phyloP scores from a whole-genome alignment of 2,888 invertebrate species.

The Cataglyphis livida region DNA sequence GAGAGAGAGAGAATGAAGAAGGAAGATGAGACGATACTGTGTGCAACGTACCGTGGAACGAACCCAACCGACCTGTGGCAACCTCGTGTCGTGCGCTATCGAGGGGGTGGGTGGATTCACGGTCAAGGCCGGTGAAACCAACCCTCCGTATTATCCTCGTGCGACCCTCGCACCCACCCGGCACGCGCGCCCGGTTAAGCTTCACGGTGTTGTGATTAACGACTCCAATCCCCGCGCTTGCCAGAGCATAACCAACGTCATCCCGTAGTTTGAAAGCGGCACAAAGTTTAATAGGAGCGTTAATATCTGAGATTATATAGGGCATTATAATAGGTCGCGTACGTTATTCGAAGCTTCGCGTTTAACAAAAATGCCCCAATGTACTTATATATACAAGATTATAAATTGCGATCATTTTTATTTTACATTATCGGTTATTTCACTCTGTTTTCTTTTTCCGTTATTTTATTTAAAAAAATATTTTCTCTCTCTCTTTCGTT shows the following conservation, averaged over 20 bases:
- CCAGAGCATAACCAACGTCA: slow-evolving; percentile 33
- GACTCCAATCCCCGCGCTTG: slow-evolving; percentile 58
- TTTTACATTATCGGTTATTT: background rate
- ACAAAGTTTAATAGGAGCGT: slow-evolving; percentile 17
- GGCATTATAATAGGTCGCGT: background rate
- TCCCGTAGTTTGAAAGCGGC: background rate
- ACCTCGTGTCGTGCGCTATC: slow-evolving; percentile 14
- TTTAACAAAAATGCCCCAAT: background rate
- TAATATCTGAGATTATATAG: background rate
- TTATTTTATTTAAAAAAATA: background rate
- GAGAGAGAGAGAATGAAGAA: slow-evolving; percentile 12
- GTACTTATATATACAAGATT: background rate
- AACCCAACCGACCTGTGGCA: slow-evolving; percentile 66
- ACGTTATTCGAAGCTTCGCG: background rate
- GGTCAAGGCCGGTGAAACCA: slow-evolving; percentile 78
- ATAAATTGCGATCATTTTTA: no score
- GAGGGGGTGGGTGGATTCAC: slow-evolving; percentile 71
- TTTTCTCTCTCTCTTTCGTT: background rate
- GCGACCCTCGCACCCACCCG: slow-evolving; percentile 67
- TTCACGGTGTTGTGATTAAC: slow-evolving; percentile 70
- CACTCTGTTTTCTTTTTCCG: background rate
- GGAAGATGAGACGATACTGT: slow-evolving; percentile 62
- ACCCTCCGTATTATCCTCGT: slow-evolving; percentile 65
- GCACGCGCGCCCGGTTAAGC: slow-evolving; percentile 54
- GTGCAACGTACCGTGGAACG: slow-evolving; percentile 74